phyloP scores from a whole-genome alignment of 2,113 vertebrate species.

The Hemiprocne comata region DNA sequence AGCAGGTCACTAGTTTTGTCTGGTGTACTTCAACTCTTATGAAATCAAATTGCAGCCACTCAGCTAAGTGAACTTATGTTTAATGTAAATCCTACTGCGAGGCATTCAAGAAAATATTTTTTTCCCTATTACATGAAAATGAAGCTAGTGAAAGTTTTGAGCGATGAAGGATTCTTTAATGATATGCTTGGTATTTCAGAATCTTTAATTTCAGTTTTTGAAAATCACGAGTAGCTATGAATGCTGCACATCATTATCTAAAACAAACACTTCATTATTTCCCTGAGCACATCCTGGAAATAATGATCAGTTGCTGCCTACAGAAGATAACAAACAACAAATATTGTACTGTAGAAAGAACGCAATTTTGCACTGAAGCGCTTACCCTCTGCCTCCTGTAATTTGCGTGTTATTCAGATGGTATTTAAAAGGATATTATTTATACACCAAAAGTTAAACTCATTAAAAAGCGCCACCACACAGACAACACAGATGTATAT shows the following conservation, averaged over 20 bases:
- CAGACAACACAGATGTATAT: neutral
- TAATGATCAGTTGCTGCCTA: conserved; percentile 57
- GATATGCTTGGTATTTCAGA: conserved; percentile 50
- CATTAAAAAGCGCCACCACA: conserved; percentile 31
- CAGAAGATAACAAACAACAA: conserved; percentile 60
- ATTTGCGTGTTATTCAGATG: conserved; percentile 45
- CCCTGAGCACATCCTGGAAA: conserved; percentile 54
- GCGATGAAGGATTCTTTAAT: conserved; percentile 34
- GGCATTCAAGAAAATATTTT: conserved; percentile 36
- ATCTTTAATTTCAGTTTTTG: conserved; percentile 49
- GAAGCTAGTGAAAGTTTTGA: conserved; percentile 45
- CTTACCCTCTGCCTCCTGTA: conserved; percentile 18
- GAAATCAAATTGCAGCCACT: conserved; percentile 45
- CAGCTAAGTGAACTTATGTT: conserved; percentile 43
- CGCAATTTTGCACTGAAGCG: neutral
- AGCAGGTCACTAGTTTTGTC: neutral
- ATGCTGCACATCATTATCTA: conserved; percentile 57
- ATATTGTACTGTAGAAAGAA: conserved; percentile 36
- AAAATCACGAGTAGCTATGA: conserved; percentile 38
- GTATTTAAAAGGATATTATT: conserved; percentile 33
- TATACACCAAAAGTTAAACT: conserved; percentile 33
- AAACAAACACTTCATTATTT: conserved; percentile 64
- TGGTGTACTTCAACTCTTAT: neutral
- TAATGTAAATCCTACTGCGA: conserved; percentile 42
- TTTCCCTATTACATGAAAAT: conserved; percentile 54